Percentiles rank a stretch among this genome's conserved stretches.
Evolutionary conservation across 2,113 vertebrate genomes (phyloP).

Genomic region (Oreochromis tanganicae): DNA sequence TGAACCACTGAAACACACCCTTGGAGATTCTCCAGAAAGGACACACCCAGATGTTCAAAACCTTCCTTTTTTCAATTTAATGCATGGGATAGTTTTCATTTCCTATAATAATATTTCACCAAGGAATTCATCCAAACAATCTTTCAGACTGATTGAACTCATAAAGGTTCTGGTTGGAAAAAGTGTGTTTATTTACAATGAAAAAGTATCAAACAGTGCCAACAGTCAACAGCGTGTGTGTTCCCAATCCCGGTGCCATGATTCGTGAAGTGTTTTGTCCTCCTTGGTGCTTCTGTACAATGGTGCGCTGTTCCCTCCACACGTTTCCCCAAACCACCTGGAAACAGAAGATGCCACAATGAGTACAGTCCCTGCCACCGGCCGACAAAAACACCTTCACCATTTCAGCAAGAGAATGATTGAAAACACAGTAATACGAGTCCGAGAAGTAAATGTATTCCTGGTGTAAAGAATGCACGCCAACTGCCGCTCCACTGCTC

Average conservation of each 20-base stretch:
- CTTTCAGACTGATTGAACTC: not conserved
- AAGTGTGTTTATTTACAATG: not conserved
- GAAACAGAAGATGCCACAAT: too few relatives aligned
- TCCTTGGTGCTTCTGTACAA: too few relatives aligned
- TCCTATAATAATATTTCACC: too few relatives aligned
- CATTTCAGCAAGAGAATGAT: too few relatives aligned
- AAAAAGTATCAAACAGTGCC: not conserved
- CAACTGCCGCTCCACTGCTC: not conserved
- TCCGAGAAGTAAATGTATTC: not conserved
- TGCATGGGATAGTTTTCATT: too few relatives aligned
- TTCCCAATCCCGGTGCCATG: not conserved
- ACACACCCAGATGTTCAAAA: not conserved
- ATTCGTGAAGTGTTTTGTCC: not conserved
- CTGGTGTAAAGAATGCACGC: not conserved
- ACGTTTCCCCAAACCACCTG: too few relatives aligned
- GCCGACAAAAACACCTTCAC: too few relatives aligned
- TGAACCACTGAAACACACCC: not conserved
- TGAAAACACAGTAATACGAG: too few relatives aligned
- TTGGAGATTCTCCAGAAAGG: not conserved
- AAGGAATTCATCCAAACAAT: too few relatives aligned
- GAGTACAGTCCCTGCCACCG: too few relatives aligned
- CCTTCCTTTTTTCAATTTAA: too few relatives aligned
- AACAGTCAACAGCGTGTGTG: not conserved
- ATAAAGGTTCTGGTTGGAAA: not conserved
- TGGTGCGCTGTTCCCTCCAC: too few relatives aligned